phyloP scores from a whole-genome alignment of 2,888 invertebrate genomes.

The Muscina levida region DNA sequence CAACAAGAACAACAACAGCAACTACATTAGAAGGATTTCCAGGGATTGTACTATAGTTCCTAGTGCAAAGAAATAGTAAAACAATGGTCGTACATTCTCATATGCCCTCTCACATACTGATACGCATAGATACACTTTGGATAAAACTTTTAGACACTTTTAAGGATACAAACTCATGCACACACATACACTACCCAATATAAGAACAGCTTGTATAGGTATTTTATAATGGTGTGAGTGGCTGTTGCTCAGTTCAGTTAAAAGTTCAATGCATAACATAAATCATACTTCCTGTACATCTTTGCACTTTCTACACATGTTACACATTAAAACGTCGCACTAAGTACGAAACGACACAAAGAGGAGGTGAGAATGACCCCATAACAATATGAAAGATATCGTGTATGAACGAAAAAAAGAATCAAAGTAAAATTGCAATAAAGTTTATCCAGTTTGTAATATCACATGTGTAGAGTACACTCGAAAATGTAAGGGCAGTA shows the following conservation, averaged over 20 bases:
- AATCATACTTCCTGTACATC: constrained; percentile 66
- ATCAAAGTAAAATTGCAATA: constrained; percentile 63
- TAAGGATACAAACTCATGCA: constrained; percentile 22
- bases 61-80: constrained; percentile 42
- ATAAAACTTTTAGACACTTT: constrained; percentile 62
- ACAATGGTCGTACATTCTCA: constrained; percentile 52
- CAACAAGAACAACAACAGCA: constrained; percentile 60
- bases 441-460: constrained; percentile 66
- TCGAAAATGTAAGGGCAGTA: not conserved
- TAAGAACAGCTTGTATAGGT: not conserved
- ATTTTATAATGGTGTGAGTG: not conserved
- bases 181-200: constrained; percentile 7
- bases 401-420: not conserved
- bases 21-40: constrained; percentile 23
- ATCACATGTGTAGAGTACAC: constrained; percentile 43
- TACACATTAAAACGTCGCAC: constrained; percentile 18
- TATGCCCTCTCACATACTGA: constrained; percentile 42
- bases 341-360: not conserved
- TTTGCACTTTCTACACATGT: constrained; percentile 40
- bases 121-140: constrained; percentile 36
- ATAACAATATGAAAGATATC: constrained; percentile 13
- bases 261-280: constrained; percentile 66
- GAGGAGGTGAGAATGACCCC: constrained; percentile 9
- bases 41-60: not conserved
- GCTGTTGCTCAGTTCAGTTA: constrained; percentile 45